Evolutionary conservation across 2,888 invertebrate species (phyloP).

Genomic region (Allacma fusca): DNA sequence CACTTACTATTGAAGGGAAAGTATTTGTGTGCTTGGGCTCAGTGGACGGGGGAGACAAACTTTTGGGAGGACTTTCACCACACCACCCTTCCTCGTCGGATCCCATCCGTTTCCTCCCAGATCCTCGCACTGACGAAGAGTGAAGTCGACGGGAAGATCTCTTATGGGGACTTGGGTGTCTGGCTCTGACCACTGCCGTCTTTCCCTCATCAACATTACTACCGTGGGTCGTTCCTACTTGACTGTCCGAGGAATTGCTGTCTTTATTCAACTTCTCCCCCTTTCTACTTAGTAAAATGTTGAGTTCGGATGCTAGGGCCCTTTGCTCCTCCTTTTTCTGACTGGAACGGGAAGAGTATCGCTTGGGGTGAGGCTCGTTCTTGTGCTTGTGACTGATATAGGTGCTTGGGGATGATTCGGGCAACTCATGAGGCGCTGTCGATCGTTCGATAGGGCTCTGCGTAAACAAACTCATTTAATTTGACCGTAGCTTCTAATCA

Average conservation of each 20-base stretch:
- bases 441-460: constrained; percentile 55
- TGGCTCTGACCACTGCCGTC: neutral
- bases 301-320: constrained; percentile 40
- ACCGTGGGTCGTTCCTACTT: neutral
- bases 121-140: neutral
- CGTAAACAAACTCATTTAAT: neutral
- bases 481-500: too few species aligned
- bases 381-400: constrained; percentile 27
- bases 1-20: constrained; percentile 21
- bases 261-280: neutral
- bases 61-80: neutral
- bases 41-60: neutral
- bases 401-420: constrained; percentile 44
- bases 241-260: neutral
- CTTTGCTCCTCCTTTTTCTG: constrained; percentile 29
- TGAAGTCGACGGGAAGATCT: neutral
- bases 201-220: neutral
- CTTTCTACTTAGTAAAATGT: constrained; percentile 17
- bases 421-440: constrained; percentile 48
- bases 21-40: neutral
- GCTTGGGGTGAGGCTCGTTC: constrained; percentile 14
- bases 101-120: neutral
- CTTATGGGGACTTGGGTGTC: constrained; percentile 22
- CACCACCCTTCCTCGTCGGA: neutral
- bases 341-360: constrained; percentile 3